Evolutionary conservation across 2,888 invertebrate genomes (phyloP).

Genomic region (Epirrhoe tristata): DNA sequence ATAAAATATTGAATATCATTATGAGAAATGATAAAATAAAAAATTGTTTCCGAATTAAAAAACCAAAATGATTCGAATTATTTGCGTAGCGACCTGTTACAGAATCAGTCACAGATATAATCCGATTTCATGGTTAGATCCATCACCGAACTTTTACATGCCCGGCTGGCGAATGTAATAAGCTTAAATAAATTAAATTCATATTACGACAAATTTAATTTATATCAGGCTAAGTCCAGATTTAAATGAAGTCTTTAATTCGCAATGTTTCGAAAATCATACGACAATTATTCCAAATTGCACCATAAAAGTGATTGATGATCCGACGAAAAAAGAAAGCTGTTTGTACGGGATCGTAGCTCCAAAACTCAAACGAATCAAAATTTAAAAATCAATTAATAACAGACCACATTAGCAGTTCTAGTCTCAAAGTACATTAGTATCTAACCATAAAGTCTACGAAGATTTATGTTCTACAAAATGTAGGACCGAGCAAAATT

Average conservation of each 20-base stretch:
- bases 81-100: slow-evolving; percentile 22
- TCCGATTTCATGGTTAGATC: slow-evolving; percentile 36
- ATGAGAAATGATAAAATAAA: too few species aligned
- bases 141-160: slow-evolving; percentile 33
- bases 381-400: too few species aligned
- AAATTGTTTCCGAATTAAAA: slow-evolving; percentile 2
- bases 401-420: background rate
- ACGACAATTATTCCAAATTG: too few species aligned
- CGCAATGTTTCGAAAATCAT: too few species aligned
- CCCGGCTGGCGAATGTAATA: slow-evolving; percentile 13
- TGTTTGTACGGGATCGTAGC: too few species aligned
- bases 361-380: too few species aligned
- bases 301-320: too few species aligned
- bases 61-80: slow-evolving; percentile 16
- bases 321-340: too few species aligned
- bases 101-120: slow-evolving; percentile 34
- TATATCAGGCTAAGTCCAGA: background rate
- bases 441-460: background rate
- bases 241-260: background rate
- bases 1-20: too few species aligned
- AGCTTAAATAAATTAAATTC: slow-evolving; percentile 38
- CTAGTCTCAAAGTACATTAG: background rate
- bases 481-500: slow-evolving; percentile 9
- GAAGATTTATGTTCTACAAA: slow-evolving; percentile 3
- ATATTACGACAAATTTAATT: slow-evolving; percentile 18